Conservation (phyloP, 2,797 vertebrate species). For the Myioborus miniatus region DNA sequence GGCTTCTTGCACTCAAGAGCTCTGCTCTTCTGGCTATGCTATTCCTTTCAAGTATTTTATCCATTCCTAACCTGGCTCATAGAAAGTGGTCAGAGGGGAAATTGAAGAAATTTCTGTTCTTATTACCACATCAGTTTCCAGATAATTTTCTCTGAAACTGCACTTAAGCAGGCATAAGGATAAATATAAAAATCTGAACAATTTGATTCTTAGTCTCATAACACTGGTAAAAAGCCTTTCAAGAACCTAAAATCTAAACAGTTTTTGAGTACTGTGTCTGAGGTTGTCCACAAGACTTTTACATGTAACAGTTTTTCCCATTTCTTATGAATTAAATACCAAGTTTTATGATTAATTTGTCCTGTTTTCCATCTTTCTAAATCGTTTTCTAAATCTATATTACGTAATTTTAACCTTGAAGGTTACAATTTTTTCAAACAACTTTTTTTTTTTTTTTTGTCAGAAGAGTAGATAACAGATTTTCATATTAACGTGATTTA, state of each 20-base stretch:
- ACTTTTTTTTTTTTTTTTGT: fast-evolving
- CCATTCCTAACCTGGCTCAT: neutral
- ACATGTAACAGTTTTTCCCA: neutral
- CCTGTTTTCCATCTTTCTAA: neutral
- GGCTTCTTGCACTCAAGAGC: neutral
- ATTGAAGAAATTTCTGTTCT: neutral
- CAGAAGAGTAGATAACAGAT: neutral
- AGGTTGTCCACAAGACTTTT: neutral
- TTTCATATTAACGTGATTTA: neutral
- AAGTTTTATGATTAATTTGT: neutral
- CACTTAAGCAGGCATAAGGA: neutral
- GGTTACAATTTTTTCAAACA: neutral
- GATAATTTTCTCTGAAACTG: neutral
- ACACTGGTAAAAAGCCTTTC: neutral
- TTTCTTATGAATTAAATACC: neutral
- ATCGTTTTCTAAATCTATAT: neutral
- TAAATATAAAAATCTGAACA: neutral
- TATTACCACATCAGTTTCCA: neutral
- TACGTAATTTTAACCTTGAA: neutral
- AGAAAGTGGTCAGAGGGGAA: neutral
- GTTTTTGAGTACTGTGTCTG: neutral
- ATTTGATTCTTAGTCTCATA: neutral
- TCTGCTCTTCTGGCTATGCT: neutral
- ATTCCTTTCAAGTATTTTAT: neutral
- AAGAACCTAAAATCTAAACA: neutral